Evolutionary conservation across 2,113 vertebrate genomes (phyloP).

Genomic region (Lontra canadensis): DNA sequence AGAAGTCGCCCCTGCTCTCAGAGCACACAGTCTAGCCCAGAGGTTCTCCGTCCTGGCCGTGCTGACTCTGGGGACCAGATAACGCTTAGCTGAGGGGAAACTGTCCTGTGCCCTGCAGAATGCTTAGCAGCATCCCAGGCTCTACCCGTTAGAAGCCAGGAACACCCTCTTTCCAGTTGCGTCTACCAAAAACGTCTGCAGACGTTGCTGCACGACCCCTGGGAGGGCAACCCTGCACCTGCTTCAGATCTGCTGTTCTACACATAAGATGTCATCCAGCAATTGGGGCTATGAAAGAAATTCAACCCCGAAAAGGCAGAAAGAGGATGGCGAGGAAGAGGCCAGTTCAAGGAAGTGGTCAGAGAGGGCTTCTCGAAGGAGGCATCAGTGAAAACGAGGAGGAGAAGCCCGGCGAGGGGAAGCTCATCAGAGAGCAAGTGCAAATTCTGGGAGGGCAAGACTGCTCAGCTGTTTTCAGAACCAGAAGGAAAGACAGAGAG

Average conservation of each 20-base stretch:
- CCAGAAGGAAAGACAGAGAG: neutral
- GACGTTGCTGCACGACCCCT: neutral
- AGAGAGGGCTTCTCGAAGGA: neutral
- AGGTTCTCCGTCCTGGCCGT: accelerated
- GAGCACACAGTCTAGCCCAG: accelerated
- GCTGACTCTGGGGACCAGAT: accelerated
- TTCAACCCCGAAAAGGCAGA: neutral
- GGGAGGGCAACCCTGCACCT: neutral
- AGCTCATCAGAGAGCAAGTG: accelerated
- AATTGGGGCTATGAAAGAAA: neutral
- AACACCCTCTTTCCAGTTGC: neutral
- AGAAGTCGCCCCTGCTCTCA: too few relatives aligned
- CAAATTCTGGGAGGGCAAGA: neutral
- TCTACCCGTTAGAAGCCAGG: neutral
- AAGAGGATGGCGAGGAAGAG: neutral
- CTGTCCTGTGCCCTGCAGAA: neutral
- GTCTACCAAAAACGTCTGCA: neutral
- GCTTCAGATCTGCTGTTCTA: neutral
- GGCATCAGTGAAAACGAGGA: accelerated
- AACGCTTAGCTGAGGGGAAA: too few relatives aligned
- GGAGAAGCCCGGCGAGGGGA: neutral
- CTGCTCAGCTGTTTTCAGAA: accelerated
- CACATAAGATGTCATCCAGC: accelerated
- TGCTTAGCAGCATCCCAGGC: too few relatives aligned
- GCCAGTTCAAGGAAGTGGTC: neutral